Conservation (phyloP, 2,888 invertebrate genomes). For the Mallateleia sp. region DNA sequence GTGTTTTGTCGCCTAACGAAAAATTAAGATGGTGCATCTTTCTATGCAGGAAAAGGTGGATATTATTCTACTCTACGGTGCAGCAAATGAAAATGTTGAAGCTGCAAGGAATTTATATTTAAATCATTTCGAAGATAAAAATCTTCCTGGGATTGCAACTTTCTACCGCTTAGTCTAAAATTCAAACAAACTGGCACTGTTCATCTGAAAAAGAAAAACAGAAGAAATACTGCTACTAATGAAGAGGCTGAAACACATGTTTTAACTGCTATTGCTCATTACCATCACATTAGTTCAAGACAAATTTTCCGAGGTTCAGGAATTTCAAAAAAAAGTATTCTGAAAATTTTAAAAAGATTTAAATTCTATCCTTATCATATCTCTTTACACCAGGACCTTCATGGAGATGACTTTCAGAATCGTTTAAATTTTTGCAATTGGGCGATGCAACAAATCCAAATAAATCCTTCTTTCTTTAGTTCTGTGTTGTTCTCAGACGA, state of each 20-base stretch:
- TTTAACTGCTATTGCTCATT: not conserved
- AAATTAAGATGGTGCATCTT: too few relatives aligned
- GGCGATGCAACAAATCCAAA: constrained; percentile 17
- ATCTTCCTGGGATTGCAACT: too few relatives aligned
- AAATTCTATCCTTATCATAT: constrained; percentile 57
- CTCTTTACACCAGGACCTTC: constrained; percentile 43
- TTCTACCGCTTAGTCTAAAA: constrained; percentile 2
- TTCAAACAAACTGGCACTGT: too few relatives aligned
- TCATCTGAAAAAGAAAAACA: too few relatives aligned
- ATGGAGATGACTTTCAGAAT: constrained; percentile 58
- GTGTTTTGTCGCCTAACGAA: too few relatives aligned
- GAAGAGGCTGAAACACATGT: constrained; percentile 15
- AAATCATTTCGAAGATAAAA: constrained; percentile 3
- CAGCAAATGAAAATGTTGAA: too few relatives aligned
- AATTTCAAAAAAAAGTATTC: not conserved
- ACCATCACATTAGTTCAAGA: constrained; percentile 1
- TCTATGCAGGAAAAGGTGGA: too few relatives aligned
- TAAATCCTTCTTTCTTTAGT: constrained; percentile 26
- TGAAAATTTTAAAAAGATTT: not conserved
- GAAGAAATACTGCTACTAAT: too few relatives aligned
- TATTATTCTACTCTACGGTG: too few relatives aligned
- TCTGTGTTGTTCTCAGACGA: constrained; percentile 24
- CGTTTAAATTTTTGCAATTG: constrained; percentile 55
- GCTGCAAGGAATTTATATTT: constrained; percentile 10
- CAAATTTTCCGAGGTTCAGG: too few relatives aligned